Base-by-base conservation (phyloP, 2,888 invertebrate species). In the Melanchra persicariae region DNA sequence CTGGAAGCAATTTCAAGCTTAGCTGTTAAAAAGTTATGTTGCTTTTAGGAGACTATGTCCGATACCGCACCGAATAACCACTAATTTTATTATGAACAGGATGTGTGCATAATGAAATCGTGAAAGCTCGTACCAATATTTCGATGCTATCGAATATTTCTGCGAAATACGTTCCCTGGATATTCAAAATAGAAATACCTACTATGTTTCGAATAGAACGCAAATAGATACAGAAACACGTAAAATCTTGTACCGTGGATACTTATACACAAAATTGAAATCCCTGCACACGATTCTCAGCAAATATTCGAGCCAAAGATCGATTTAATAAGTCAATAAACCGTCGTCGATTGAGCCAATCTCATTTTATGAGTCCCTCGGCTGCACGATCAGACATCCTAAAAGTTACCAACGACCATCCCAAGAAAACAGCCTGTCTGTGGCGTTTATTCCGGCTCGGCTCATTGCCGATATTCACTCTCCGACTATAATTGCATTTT, bases 311-410 rank as follows among this genome's bases (percentile, higher is more conserved):
- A 92, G 90, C 89, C 87, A 90, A 91, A 93, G 91, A 93, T 93
- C 93, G 91, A 94, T 94, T 93, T 94, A 94, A 94, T 94, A 94
- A 93, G 93, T 93, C 93, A 92, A 93, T 94, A 94, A 94, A 94
- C 90, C 91, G 90, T 89, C 90, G 90, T 88, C 93, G 93, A 94
- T 93, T 92, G 93, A 89, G 88, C 91, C 93, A 94, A 94, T 94
- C 94, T 93, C 91, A 89, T 91, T 94, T 94, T 94, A 94, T 88
- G 93, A 93, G 91, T 92, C 94, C 92, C 94, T 88, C 75, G 93
- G 86, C 90, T 90, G 90, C 90, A 87, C 84, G 90, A 91, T 93
- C 93, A 93, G 91, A 89, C 89, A 86, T 87, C 87, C 89, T 89
- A 87, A 92, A 91, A 91, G 87, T 91, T 91, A 87, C 89, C 87